Percentiles rank a stretch among this genome's conserved stretches.
Evolutionary conservation across 2,888 invertebrate genomes (phyloP).

Genomic region (Cheilosia pagana): DNA sequence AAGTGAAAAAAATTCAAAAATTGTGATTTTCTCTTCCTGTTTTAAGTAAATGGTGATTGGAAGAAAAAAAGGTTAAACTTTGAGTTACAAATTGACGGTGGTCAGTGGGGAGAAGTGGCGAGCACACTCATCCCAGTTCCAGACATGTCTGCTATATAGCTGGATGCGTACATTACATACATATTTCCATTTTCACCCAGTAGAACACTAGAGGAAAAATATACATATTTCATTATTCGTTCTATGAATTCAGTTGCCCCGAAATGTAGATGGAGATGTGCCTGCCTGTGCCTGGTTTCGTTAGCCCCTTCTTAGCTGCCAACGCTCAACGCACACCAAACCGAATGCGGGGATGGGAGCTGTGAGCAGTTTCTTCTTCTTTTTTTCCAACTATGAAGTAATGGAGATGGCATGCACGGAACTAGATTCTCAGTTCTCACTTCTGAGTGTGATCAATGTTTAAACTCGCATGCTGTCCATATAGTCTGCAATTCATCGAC

Average conservation of each 20-base stretch:
- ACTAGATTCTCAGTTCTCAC: constrained; percentile 9
- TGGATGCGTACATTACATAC: not conserved
- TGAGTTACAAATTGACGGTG: too few relatives aligned
- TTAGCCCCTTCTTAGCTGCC: constrained; percentile 12
- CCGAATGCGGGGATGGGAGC: constrained; percentile 24
- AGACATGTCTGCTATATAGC: constrained; percentile 44
- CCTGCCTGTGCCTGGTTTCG: too few relatives aligned
- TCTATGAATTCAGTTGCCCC: constrained; percentile 46
- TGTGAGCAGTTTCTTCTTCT: constrained; percentile 5
- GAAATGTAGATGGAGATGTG: constrained; percentile 45
- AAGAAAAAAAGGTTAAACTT: not conserved
- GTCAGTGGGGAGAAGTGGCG: constrained; percentile 1
- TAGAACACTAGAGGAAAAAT: constrained; percentile 8
- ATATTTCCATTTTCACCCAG: constrained; percentile 16
- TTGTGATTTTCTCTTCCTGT: constrained; percentile 39
- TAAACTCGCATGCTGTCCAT: constrained; percentile 30
- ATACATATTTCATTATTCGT: constrained; percentile 42
- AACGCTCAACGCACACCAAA: constrained; percentile 6
- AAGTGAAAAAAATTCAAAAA: constrained; percentile 32
- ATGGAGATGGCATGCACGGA: constrained; percentile 67
- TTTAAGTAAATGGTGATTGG: constrained; percentile 24
- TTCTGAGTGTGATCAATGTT: constrained; percentile 24
- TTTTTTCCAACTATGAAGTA: constrained; percentile 65
- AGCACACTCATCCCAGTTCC: constrained; percentile 2
- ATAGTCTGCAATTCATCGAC: constrained; percentile 64